Conservation (phyloP, 2,113 vertebrate genomes). For the Tricholaema leucomelas region DNA sequence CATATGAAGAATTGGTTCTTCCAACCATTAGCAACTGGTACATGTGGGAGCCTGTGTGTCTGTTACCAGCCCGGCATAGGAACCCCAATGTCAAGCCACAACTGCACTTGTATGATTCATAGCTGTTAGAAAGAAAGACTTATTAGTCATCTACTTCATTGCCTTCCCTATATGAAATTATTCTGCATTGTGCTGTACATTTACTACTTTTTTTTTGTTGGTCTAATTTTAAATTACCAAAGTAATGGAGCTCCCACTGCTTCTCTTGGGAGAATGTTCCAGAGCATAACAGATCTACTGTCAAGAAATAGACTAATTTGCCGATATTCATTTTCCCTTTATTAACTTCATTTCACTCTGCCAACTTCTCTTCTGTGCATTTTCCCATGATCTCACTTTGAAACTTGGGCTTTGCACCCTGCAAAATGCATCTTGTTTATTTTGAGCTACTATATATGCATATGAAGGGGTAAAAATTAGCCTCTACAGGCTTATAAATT, state of each 20-base stretch:
- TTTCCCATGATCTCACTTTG: neutral
- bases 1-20: neutral
- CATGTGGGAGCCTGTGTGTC: neutral
- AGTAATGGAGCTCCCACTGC: conserved; percentile 19
- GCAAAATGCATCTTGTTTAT: neutral
- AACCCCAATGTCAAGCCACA: neutral
- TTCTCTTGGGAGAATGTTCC: conserved; percentile 14
- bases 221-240: conserved; percentile 28
- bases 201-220: neutral
- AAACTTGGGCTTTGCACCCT: neutral
- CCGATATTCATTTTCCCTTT: neutral
- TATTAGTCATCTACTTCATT: conserved; percentile 45
- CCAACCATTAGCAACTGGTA: neutral
- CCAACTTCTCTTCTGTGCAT: neutral
- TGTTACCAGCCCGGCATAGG: neutral
- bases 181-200: conserved; percentile 19
- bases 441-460: neutral
- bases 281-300: neutral
- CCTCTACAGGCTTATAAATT: neutral
- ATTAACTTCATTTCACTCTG: conserved; percentile 7
- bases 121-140: conserved; percentile 1
- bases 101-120: conserved; percentile 13
- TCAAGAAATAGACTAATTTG: conserved; percentile 28
- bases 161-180: conserved; percentile 18
- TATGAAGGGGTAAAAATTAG: neutral